These are phyloP conservation scores for Tympanoctomys barrerae DNA, from an alignment of 2,797 vertebrate genomes.

Conservation along the genomic window DNA sequence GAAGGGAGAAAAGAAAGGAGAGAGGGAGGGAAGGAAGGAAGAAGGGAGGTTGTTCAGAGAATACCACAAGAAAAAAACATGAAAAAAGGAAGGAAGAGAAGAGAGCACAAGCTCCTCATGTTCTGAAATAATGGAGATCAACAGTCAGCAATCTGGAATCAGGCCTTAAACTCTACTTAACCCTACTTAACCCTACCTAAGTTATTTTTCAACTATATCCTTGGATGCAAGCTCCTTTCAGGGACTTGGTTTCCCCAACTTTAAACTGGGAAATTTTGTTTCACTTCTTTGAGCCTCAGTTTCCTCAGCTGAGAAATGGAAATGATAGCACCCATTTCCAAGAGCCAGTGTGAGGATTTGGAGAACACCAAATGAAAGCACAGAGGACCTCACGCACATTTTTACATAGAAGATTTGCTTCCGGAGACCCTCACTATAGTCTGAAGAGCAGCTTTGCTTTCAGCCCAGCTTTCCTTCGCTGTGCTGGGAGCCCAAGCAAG, in stretches of 20 bases:
- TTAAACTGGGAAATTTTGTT: not conserved
- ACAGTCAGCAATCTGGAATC: not conserved
- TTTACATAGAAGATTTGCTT: not conserved
- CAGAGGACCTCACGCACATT: rapidly evolving
- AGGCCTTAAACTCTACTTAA: not conserved
- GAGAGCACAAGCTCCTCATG: not conserved
- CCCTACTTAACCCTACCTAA: not conserved
- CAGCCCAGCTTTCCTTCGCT: not conserved
- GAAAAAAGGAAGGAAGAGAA: not conserved
- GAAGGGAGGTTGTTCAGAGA: not conserved
- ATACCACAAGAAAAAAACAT: not conserved
- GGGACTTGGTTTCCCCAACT: constrained; percentile 1
- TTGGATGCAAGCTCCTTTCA: not conserved
- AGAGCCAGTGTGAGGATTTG: not conserved
- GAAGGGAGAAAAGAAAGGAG: not conserved
- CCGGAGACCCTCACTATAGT: not conserved
- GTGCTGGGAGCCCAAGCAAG: not conserved
- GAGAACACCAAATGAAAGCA: too few relatives aligned
- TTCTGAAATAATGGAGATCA: too few relatives aligned
- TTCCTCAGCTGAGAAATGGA: not conserved
- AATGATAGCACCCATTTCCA: not conserved
- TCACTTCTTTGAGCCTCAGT: not conserved
- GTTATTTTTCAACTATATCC: not conserved
- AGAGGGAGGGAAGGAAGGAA: rapidly evolving
- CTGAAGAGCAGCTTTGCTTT: not conserved